These are phyloP conservation scores for Tylochromis polylepis DNA, from an alignment of 2,113 vertebrate genomes.

Conservation along the genomic window DNA sequence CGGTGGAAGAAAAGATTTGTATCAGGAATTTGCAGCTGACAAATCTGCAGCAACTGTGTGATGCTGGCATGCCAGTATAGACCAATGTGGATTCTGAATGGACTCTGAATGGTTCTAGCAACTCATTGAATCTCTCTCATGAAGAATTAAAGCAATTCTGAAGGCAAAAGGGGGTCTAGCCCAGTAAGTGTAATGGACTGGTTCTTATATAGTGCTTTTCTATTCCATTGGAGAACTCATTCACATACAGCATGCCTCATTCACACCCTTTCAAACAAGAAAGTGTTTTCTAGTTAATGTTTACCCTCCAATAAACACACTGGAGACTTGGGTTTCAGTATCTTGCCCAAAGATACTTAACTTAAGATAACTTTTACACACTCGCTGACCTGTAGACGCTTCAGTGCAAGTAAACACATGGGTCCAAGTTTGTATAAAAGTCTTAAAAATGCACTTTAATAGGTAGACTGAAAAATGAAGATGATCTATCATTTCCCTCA, in stretches of 20 bases:
- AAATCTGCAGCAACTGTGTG: not conserved
- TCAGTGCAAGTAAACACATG: not conserved
- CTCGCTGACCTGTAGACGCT: not conserved
- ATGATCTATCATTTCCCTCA: slow-evolving; percentile 6
- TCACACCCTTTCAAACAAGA: not conserved
- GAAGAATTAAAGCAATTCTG: not conserved
- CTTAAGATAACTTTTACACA: slow-evolving; percentile 14
- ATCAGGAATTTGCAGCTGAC: not conserved
- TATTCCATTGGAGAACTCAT: not conserved
- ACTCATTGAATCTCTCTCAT: not conserved
- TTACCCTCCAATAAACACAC: not conserved
- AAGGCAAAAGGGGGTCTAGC: not conserved
- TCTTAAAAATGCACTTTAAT: not conserved
- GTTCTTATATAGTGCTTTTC: not conserved
- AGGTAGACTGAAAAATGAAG: slow-evolving; percentile 20
- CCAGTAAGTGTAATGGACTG: not conserved
- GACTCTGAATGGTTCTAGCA: too few relatives aligned
- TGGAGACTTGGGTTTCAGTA: not conserved
- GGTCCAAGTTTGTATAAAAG: not conserved
- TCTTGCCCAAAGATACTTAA: not conserved
- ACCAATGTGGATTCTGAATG: not conserved
- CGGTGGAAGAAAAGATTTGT: not conserved
- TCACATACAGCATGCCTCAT: not conserved
- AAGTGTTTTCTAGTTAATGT: not conserved
- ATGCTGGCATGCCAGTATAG: not conserved